A percentile compares a stretch with the other conserved stretches of the same genome.
Conservation (phyloP, 2,113 vertebrate genomes). For the Chloroceryle aenea region DNA sequence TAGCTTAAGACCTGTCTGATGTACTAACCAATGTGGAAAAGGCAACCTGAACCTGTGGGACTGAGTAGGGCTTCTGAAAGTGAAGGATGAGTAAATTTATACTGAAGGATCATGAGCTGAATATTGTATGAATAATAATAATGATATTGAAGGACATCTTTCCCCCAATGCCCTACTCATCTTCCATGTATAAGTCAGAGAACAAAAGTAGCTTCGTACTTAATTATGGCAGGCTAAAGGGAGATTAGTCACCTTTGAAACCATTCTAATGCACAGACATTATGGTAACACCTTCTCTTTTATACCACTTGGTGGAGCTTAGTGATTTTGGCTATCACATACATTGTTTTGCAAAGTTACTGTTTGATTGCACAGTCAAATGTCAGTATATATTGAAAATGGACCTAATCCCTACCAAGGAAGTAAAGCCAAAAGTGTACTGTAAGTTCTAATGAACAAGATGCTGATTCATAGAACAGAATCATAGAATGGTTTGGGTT, state of each 20-base stretch:
- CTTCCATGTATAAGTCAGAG: neutral
- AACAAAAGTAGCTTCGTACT: neutral
- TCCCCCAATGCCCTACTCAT: neutral
- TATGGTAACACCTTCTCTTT: slow-evolving; percentile 7
- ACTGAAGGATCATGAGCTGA: neutral
- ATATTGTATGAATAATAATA: neutral
- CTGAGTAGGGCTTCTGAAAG: neutral
- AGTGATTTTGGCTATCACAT: slow-evolving; percentile 24
- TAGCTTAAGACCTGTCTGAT: neutral
- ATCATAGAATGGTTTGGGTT: neutral
- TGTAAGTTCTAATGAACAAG: neutral
- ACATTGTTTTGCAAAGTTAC: neutral
- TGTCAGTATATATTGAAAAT: neutral
- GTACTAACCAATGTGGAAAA: neutral
- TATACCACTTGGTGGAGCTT: slow-evolving; percentile 70
- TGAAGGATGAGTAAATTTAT: neutral
- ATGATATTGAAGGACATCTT: neutral
- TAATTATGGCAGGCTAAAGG: neutral
- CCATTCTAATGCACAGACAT: fast-evolving
- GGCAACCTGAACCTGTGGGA: neutral
- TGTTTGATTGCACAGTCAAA: neutral
- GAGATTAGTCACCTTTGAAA: neutral
- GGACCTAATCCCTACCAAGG: neutral
- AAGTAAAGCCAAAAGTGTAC: neutral
- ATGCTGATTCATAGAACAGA: neutral